These are phyloP conservation scores for Hemiprocne comata DNA, from an alignment of 2,113 vertebrate genomes.

Conservation along the genomic window DNA sequence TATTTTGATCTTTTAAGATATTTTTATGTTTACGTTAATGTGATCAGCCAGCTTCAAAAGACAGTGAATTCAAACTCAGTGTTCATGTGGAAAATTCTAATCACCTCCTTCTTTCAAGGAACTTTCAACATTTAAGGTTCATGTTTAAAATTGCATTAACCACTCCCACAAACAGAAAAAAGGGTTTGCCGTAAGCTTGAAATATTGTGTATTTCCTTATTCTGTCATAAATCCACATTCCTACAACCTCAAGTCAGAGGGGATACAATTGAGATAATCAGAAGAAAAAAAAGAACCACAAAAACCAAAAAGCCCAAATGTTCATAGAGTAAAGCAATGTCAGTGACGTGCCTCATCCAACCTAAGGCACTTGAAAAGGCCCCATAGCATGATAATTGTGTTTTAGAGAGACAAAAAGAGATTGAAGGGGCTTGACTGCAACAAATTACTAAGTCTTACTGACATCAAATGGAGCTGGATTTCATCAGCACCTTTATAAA, in stretches of 20 bases:
- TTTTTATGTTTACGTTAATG: neutral
- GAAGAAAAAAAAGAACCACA: neutral
- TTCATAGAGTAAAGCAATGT: neutral
- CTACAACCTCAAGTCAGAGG: neutral
- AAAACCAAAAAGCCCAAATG: neutral
- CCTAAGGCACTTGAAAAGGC: neutral
- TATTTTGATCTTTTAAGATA: neutral
- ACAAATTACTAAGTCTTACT: fast-evolving
- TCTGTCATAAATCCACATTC: neutral
- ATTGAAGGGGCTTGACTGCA: neutral
- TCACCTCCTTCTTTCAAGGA: neutral
- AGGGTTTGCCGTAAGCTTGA: neutral
- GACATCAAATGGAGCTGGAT: neutral
- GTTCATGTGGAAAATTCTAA: neutral
- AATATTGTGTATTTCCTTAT: neutral
- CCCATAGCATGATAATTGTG: fast-evolving
- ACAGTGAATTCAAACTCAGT: neutral
- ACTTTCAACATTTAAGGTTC: neutral
- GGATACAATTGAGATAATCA: neutral
- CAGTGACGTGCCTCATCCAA: neutral
- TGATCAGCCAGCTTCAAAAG: neutral
- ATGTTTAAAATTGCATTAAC: neutral
- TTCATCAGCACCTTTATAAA: neutral
- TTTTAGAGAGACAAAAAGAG: neutral
- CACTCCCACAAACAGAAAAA: neutral